Base-by-base conservation (phyloP, 2,113 vertebrate species). In the Cololabis saira region DNA sequence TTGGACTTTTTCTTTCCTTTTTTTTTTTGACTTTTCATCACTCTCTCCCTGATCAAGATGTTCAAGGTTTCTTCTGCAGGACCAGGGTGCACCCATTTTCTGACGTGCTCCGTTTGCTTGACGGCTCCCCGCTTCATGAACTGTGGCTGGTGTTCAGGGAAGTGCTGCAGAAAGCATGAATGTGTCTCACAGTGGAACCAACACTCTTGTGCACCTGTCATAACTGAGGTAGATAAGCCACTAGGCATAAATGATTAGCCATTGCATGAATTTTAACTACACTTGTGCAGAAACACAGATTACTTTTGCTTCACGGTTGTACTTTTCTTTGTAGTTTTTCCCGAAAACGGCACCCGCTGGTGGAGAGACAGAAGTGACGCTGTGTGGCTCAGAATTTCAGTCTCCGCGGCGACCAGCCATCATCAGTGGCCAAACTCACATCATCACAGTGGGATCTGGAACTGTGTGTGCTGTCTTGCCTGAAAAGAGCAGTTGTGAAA, bases 21-120 rank as follows among this genome's bases (percentile, higher is more conserved):
- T 19, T 4, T 52, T 12, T 21, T 27, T 27, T 47, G 9, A 24
- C 37, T 51, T 16, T 13, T 17, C 2, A 0, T 49, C 21, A 16
- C 16, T 64, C 43, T 51, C 24, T 68, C 15, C 4, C 6, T 45
- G 0, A 9, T 60, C 54, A 50, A 98, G 98, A 80, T 98, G 76
- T 95, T 95, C 82, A 93, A 70, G 51, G 92, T 99, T 19, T 94
- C 94, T 0, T 52, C 94, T 67, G 85, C 44, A 0, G 96, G 96
- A 19, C 98, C 98, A 0, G 98, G 97, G 15, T 98, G 97, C 82
- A 88, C 3, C 18, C 98, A 98, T 85, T 96, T 96, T 55, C 86
- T 93, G 58, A 95, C 93, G 0, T 98, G 97, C 84, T 86, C 92
- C 47, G 62, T 40, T 17, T 99, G 98, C 83, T 87, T 98, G 70